Base-by-base conservation (phyloP, 2,113 vertebrate species). In the Pelvicachromis taeniatus region DNA sequence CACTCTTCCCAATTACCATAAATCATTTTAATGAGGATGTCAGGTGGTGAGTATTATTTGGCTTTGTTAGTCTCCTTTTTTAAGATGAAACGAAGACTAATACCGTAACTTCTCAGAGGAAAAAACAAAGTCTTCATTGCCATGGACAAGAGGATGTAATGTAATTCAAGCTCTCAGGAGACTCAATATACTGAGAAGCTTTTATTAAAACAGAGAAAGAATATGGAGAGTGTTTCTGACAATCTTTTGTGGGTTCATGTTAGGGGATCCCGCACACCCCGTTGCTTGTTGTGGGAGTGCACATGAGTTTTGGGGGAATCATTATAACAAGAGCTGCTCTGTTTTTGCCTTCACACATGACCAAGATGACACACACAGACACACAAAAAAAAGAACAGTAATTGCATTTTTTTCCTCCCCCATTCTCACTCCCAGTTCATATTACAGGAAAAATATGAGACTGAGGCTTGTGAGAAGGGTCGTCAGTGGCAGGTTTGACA, bases 341-440 rank as follows among this genome's bases (percentile, higher is more conserved):
- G 91, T 93, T 83, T 90, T 91, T 86, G 88, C 86, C 45, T 86
- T 86, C 89, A 90, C 91, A 92, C 90, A 90, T 93, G 90, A 86
- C 85, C 80, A 78, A 90, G 87, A 83, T 89, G 91, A 87, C 84
- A 91, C 85, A 75, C 45, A 75, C 38, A 85, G 82, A 90, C 85
- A 75, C 17, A 0, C n/a, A 85, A 38, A 86, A 90, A 90, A 81
- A 70, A 52, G 65, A 81, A 59, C 54, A 63, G 89, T 94, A 94
- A 95, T 93, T 94, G 86, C 81, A 73, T 91, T 88, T 82, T 79
- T 86, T 9, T 17, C 52, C 29, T 11, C 68, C 9, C 52, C 40
- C 11, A 50, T 13, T 40, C n/a, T 13, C 11, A 4, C 45, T 33
- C 19, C 42, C 29, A 17, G 88, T 86, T 94, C 85, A 84, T 90